Evolutionary conservation across 2,797 vertebrate species (phyloP).

Genomic region (Sardinella longiceps): DNA sequence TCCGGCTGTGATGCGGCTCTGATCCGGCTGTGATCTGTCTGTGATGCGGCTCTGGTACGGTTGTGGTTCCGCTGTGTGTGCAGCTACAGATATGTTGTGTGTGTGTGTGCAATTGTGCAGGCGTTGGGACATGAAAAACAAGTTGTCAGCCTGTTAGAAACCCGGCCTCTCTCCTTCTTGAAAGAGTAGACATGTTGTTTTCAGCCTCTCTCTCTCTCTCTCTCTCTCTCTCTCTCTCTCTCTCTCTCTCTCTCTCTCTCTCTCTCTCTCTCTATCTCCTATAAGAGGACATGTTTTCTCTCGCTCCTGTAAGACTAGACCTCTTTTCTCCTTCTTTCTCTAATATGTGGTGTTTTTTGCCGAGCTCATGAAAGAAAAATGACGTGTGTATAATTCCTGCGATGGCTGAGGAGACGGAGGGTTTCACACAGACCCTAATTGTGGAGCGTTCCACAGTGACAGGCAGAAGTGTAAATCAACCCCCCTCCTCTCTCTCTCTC

Average conservation of each 20-base stretch:
- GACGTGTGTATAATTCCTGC: constrained; percentile 39
- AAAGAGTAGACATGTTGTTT: too few species aligned
- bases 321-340: not conserved
- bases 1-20: too few species aligned
- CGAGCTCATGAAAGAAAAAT: not conserved
- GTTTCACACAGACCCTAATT: constrained; percentile 43
- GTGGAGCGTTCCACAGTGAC: constrained; percentile 56
- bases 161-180: too few species aligned
- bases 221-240: not conserved
- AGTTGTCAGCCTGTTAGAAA: too few species aligned
- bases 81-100: too few species aligned
- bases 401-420: constrained; percentile 36
- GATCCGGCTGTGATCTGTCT: too few species aligned
- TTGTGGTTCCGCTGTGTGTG: too few species aligned
- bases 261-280: not conserved
- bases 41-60: too few species aligned
- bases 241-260: not conserved
- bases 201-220: not conserved
- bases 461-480: constrained; percentile 59
- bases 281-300: not conserved
- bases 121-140: too few species aligned
- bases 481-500: not conserved
- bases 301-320: not conserved
- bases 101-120: too few species aligned
- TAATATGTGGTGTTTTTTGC: not conserved